Evolutionary conservation across 2,797 vertebrate species (phyloP), one percentile per base, ranked within the genome.

Genomic region (Liparis tanakae): DNA sequence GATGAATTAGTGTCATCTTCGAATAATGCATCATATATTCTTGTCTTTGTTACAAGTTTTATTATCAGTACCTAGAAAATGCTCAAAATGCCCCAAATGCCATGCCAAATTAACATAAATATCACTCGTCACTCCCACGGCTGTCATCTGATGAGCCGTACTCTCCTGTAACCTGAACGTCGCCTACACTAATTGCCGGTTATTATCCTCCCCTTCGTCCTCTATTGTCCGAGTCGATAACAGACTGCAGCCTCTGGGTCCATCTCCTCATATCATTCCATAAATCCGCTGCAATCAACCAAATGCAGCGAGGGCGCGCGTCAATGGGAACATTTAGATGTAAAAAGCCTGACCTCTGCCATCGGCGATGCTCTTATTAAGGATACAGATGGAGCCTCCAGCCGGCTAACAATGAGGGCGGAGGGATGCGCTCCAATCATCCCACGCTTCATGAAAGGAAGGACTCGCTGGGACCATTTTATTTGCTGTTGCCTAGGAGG

Each of bases 401-500:
- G 62, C 61, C 37, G 15, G 10, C 6, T 20, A 51, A 79, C 80
- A 84, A 83, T 60, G 39, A 58, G 8, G 43, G 50, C 7, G 64
- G 72, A 66, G 55, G 54, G 43, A 6, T 0, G 46, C 22, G 70
- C 57, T 60, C 48, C 76, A 78, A 78, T 85, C 78, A 76, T 57
- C 46, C 77, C 20, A 53, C 36, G 72, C 56, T 22, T 60, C 72
- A 76, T 78, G 78, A 86, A 76, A 77, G 74, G 55, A 66, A 74
- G 59, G 15, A 54, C 59, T 81, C 72, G 76, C 74, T 74, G 63
- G 30, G 46, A 76, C 78, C 53, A 43, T 78, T 83, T 75, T 57
- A 76, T 70, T 63, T 70, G 60, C 36, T 51, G 58, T 68, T 76
- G 60, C 85, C 78, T 59, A 66, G 83, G 70, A 82, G 64, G 77